A percentile compares a stretch with the other conserved stretches of the same genome.
phyloP scores from a whole-genome alignment of 2,797 vertebrate species.

The Enteromius mattozi region DNA sequence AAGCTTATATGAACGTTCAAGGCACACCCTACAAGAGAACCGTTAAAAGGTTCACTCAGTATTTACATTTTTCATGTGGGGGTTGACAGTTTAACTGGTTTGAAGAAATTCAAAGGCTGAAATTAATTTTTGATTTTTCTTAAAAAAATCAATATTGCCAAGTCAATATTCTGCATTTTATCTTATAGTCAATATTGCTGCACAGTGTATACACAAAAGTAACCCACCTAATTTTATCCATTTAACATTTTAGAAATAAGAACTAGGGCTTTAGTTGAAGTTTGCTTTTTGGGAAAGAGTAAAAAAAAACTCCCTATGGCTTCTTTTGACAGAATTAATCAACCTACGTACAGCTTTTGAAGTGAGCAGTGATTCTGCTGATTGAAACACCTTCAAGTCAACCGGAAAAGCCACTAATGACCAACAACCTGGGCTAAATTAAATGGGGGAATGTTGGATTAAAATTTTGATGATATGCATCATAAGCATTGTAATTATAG shows the following conservation, averaged over 20 bases:
- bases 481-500: slow-evolving; percentile 89
- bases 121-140: slow-evolving; percentile 3
- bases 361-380: slow-evolving; percentile 59
- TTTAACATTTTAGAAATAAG: slow-evolving; percentile 20
- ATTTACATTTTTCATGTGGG: slow-evolving; percentile 21
- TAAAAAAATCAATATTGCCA: not conserved
- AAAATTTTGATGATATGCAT: slow-evolving; percentile 84
- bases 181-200: slow-evolving; percentile 23
- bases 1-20: slow-evolving; percentile 35
- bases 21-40: slow-evolving; percentile 24
- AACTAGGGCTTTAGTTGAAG: not conserved
- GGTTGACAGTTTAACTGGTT: slow-evolving; percentile 24
- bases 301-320: slow-evolving; percentile 29
- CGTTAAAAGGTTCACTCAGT: slow-evolving; percentile 41
- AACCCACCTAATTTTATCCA: not conserved
- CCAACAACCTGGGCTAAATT: slow-evolving; percentile 63
- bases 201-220: not conserved
- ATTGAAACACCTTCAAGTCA: slow-evolving; percentile 62
- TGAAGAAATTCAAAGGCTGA: slow-evolving; percentile 11
- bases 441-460: slow-evolving; percentile 76
- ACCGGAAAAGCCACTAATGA: slow-evolving; percentile 63
- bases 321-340: slow-evolving; percentile 58
- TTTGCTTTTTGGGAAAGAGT: not conserved
- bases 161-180: slow-evolving; percentile 21
- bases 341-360: slow-evolving; percentile 53